Evolutionary conservation across 2,888 invertebrate species (phyloP), one percentile per base, ranked within the genome.

Genomic region (Drosophila hamatofila): DNA sequence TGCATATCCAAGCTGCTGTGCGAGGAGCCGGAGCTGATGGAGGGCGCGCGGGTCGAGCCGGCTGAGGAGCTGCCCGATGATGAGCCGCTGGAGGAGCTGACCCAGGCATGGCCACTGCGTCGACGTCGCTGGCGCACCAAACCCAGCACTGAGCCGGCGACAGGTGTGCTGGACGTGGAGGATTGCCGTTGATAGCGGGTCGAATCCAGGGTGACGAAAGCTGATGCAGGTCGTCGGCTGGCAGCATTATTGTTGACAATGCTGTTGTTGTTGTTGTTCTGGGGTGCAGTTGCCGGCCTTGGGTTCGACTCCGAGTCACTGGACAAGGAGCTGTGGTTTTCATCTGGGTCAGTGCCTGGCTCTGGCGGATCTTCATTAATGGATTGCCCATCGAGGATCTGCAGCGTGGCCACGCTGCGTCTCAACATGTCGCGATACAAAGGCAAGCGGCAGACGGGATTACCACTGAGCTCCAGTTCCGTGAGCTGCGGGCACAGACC

Each of bases 391-490:
- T 94, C 94, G 11, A 94, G 89, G 6, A 91, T 74, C 52, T 90
- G 86, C 14, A 94, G 78, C 1, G 91, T 89, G 6, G 93, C 92
- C 18, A 94, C 90, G 74, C 91, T 86, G 35, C 91, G 88, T 30
- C 91, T 86, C 7, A 94, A 80, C 5, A 90, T 91, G 21, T 86
- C 84, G 0, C 93, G 89, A 78, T 94, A 94, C 4, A 91, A 75
- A 0, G 80, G 74, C 27, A 89, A 73, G 39, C 88, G 83, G 2
- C 92, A 89, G 2, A 93, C 92, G 2, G 93, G 93, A 90, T 94
- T 94, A 16, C 93, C 93, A 33, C 93, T 91, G 56, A 95, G 89
- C 79, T 94, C 93, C 0, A 95, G 91, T 8, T 94, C 94, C 75
- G 94, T 93, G 46, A 95, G 79, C 79, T 94, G 94, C 55, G 94